Conservation (phyloP, 2,113 vertebrate genomes). For the Malurus alboscapulatus region DNA sequence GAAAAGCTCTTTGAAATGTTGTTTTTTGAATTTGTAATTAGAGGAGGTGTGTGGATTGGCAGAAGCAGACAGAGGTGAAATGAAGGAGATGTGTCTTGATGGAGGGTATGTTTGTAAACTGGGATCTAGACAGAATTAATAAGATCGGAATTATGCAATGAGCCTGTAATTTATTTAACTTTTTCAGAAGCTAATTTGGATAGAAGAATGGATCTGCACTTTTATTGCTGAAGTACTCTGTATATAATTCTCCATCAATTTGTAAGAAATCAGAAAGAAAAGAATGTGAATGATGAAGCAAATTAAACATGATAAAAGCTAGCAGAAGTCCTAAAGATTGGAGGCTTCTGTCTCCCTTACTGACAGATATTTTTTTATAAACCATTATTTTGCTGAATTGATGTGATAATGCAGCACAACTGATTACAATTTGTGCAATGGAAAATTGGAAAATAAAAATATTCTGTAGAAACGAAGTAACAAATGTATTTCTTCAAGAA, state of each 20-base stretch:
- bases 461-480: not conserved
- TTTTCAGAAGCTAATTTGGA: not conserved
- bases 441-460: not conserved
- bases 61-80: slow-evolving; percentile 1
- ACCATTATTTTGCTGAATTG: not conserved
- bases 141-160: not conserved
- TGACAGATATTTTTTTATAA: not conserved
- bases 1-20: not conserved
- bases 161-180: not conserved
- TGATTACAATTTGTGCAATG: not conserved
- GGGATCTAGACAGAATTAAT: not conserved
- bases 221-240: not conserved
- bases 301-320: not conserved
- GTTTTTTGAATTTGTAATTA: not conserved
- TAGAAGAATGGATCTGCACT: not conserved
- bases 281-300: not conserved
- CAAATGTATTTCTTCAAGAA: not conserved
- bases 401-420: not conserved
- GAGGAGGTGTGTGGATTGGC: not conserved
- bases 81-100: not conserved
- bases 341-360: not conserved
- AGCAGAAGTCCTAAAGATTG: not conserved
- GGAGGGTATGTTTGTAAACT: not conserved
- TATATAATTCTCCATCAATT: not conserved
- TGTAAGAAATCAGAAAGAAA: not conserved